Evolutionary conservation across 2,113 vertebrate species (phyloP), one percentile per base, ranked within the genome.

Genomic region (Actenoides hombroni): DNA sequence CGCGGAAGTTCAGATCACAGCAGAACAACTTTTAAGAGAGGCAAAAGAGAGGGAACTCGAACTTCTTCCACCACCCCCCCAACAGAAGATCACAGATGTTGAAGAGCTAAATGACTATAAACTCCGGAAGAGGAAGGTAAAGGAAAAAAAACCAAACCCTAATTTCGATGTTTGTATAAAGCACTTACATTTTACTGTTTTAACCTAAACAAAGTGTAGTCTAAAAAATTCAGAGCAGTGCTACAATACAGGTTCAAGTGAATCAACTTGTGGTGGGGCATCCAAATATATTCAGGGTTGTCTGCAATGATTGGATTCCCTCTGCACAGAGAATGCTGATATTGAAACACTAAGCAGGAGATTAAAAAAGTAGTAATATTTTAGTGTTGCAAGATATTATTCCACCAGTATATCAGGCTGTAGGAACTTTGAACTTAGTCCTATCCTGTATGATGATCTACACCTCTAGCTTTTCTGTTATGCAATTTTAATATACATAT

Each of bases 91-190:
- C 98, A 99, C 99, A 7, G 99, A 99, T 97, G 98, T 99, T 74
- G 99, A 99, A 77, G 99, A 99, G 90, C 94, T 99, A 49, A 99
- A 99, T 17, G 99, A 99, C 73, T 99, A 99, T 86, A 99, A 99
- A 59, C 98, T 99, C 49, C 98, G 98, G 76, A 99, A 99, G 96
- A 98, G 99, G 69, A 99, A 99, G 98, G 99, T 99, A 77, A 59
- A 59, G 78, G 25, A 3, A 6, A 3, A 12, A 40, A 15, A 35
- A 42, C 21, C 15, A 18, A 14, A 7, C 1, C 18, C 33, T 46
- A 2, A 18, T 44, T 3, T 11, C 1, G 3, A 4, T 21, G 4
- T 6, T 80, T 0, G 0, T 4, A 1, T 35, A 19, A 64, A 57
- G 13, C 6, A 14, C 31, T 29, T 2, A 33, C 19, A 19, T 35